Percentiles rank a stretch among this genome's conserved stretches.
These are phyloP conservation scores for Vultur gryphus DNA, from an alignment of 2,797 vertebrate species.

Conservation along the genomic window DNA sequence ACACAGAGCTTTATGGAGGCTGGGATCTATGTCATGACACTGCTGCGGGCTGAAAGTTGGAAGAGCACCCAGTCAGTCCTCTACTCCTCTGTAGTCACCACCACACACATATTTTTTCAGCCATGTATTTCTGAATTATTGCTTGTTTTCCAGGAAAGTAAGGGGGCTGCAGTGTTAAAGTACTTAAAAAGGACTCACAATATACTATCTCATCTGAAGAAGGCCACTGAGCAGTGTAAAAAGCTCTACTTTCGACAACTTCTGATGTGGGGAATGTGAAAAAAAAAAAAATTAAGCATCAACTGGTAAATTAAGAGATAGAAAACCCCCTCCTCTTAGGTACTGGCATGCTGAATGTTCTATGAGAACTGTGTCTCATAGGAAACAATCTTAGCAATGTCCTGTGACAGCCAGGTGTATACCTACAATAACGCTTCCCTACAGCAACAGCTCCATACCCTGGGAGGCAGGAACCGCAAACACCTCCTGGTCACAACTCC, in stretches of 20 bases:
- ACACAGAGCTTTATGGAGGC: neutral
- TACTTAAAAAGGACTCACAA: neutral
- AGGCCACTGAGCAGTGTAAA: neutral
- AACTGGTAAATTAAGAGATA: neutral
- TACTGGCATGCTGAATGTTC: neutral
- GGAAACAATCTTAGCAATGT: neutral
- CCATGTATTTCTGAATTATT: neutral
- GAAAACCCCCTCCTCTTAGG: neutral
- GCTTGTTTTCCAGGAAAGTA: neutral
- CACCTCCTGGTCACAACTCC: neutral
- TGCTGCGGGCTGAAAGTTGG: neutral
- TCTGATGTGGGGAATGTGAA: neutral
- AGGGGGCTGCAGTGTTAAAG: neutral
- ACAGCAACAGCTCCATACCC: neutral
- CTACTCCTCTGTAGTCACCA: neutral
- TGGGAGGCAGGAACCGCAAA: neutral
- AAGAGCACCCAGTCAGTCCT: neutral
- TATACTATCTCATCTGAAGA: neutral
- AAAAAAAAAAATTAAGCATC: neutral
- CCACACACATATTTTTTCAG: neutral
- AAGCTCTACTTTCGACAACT: neutral
- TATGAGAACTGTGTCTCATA: neutral
- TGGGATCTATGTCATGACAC: neutral
- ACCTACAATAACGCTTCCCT: neutral
- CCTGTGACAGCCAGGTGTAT: neutral